These are phyloP conservation scores for Pocillopora damicornis DNA, from an alignment of 64 coral and sea anemone species.

Conservation along the genomic window DNA sequence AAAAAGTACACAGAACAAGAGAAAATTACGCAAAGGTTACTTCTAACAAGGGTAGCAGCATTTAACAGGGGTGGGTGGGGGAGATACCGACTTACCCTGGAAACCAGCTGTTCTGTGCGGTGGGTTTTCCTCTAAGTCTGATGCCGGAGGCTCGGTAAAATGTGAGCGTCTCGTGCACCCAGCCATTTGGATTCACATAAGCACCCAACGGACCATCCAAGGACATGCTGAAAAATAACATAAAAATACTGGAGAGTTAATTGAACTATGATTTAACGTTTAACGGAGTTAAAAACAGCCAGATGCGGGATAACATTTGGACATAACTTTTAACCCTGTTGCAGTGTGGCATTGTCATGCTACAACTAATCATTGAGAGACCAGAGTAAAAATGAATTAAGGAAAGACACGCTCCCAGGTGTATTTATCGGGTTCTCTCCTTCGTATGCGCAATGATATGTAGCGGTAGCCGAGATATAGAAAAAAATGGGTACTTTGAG, in stretches of 20 bases:
- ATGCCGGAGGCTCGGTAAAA: constrained; percentile 88
- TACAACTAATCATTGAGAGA: no score
- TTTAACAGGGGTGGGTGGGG: not conserved
- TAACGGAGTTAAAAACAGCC: no score
- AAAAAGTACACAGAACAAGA: not conserved
- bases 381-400: no score
- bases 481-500: no score
- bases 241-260: not conserved
- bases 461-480: no score
- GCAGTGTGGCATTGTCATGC: no score
- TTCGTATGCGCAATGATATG: no score
- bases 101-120: constrained; percentile 96
- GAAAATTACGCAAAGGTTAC: not conserved
- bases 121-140: constrained; percentile 69
- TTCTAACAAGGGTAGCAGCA: not conserved
- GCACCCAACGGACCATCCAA: constrained; percentile 87
- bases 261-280: not conserved
- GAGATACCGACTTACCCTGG: constrained; percentile 71
- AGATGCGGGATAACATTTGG: no score
- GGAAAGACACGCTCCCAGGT: no score
- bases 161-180: constrained; percentile 87
- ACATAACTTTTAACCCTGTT: no score
- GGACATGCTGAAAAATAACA: constrained; percentile 71
- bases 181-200: constrained; percentile 92
- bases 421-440: no score